phyloP scores from a whole-genome alignment of 2,888 invertebrate species.

The Epistrophe eligans region DNA sequence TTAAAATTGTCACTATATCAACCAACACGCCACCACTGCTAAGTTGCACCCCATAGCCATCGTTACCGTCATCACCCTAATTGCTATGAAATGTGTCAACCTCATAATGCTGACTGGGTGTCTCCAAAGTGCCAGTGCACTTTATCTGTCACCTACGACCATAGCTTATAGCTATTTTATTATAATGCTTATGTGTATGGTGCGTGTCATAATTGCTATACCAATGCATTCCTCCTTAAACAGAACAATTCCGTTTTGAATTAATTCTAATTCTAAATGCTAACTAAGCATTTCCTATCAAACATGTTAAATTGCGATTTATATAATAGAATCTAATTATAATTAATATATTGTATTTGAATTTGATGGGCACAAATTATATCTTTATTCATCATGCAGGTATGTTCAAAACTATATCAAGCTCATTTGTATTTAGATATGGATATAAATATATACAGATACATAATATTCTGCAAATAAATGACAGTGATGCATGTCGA shows the following conservation, averaged over 20 bases:
- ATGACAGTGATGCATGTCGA: slow-evolving; percentile 64
- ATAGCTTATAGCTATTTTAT: background rate
- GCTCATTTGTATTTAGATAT: background rate
- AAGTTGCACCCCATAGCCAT: background rate
- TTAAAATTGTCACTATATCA: slow-evolving; percentile 35
- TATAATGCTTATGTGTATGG: slow-evolving; percentile 14
- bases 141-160: slow-evolving; percentile 16
- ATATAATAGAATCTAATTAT: slow-evolving; percentile 64
- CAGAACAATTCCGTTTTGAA: slow-evolving; percentile 66
- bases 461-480: background rate
- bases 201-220: slow-evolving; percentile 64
- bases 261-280: slow-evolving; percentile 72
- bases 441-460: background rate
- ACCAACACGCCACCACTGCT: slow-evolving; percentile 14
- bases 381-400: slow-evolving; percentile 27
- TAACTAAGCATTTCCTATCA: slow-evolving; percentile 75
- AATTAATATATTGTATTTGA: slow-evolving; percentile 61
- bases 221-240: slow-evolving; percentile 65
- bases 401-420: slow-evolving; percentile 45
- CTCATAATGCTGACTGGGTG: slow-evolving; percentile 38
- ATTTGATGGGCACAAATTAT: slow-evolving; percentile 2
- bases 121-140: slow-evolving; percentile 46
- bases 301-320: slow-evolving; percentile 69
- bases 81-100: slow-evolving; percentile 69
- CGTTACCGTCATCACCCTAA: slow-evolving; percentile 39